Conservation (phyloP, 1,140 invertebrate species). For the Heliconius congener region DNA sequence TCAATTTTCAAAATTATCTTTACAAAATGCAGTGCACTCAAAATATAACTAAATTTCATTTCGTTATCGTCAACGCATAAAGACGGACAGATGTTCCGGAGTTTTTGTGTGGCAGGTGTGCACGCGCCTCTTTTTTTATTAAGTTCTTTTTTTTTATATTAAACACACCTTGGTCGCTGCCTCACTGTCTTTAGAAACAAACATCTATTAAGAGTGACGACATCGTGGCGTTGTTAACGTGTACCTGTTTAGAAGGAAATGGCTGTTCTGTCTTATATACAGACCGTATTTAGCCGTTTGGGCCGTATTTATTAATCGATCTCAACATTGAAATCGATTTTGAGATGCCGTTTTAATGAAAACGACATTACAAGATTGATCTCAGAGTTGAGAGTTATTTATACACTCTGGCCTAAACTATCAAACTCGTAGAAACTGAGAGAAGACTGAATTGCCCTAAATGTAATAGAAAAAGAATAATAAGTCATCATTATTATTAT, state of each 20-base stretch:
- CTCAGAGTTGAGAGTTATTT: no score
- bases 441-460: no score
- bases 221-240: not conserved
- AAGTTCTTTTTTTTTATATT: slow-evolving; percentile 18
- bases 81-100: slow-evolving; percentile 53
- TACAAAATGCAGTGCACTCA: not conserved
- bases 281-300: no score
- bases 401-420: no score
- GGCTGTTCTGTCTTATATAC: no score
- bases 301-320: no score
- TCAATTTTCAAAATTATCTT: not conserved
- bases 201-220: slow-evolving; percentile 5
- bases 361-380: no score
- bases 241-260: not conserved
- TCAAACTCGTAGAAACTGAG: no score
- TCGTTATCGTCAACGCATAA: slow-evolving; percentile 34
- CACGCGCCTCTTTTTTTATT: slow-evolving; percentile 47
- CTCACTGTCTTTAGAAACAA: slow-evolving; percentile 20
- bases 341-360: no score
- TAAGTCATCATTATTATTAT: no score
- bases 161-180: slow-evolving; percentile 34
- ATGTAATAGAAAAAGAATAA: no score
- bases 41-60: slow-evolving; percentile 23
- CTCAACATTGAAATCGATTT: no score
- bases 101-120: slow-evolving; percentile 57